Base-by-base conservation (phyloP, 2,113 vertebrate genomes). In the Aleadryas rufinucha region DNA sequence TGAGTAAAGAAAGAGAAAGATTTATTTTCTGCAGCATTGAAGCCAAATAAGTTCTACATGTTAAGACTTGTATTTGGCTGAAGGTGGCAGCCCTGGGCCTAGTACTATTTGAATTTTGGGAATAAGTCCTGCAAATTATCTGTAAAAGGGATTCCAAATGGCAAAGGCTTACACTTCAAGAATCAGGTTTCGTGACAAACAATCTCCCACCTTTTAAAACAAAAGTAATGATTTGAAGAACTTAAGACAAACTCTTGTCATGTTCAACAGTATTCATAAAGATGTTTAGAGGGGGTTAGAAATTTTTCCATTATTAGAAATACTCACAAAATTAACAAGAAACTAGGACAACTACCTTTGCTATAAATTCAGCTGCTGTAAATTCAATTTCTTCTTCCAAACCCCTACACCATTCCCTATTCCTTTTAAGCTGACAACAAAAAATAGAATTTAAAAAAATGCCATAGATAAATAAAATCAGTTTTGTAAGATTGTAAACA, bases 31-130 rank as follows among this genome's bases (percentile, higher is more conserved):
- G 27, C 13, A 92, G 41, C 50, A 54, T 1, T 64, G 49, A 83
- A 86, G 28, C 4, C 72, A 87, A 93, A 42, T 3, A 69, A 84
- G 24, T 71, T 93, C 56, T 70, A 12, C 11, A 18, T 78, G 60
- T 72, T 81, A 89, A 93, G 71, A 60, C 64, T 66, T 44, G 20
- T 20, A 53, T 60, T 49, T 86, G 79, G 92, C 95, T 95, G 90
- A 96, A 93, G 79, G 72, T 94, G 93, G 92, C 93, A 96, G 85
- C 76, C 69, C 87, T 90, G 52, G 92, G 52, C 60, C 76, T 63
- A 92, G 16, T 44, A 84, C 37, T 76, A 41, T 39, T 76, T 69
- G 28, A 63, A 64, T 84, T 86, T 63, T 78, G 88, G 56, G 65
- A 86, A 10, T 11, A 85, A 59, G 18, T 84, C 60, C 39, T 68